These are phyloP conservation scores for Siphlonurus alternatus DNA, from an alignment of 2,888 invertebrate genomes.

Conservation along the genomic window DNA sequence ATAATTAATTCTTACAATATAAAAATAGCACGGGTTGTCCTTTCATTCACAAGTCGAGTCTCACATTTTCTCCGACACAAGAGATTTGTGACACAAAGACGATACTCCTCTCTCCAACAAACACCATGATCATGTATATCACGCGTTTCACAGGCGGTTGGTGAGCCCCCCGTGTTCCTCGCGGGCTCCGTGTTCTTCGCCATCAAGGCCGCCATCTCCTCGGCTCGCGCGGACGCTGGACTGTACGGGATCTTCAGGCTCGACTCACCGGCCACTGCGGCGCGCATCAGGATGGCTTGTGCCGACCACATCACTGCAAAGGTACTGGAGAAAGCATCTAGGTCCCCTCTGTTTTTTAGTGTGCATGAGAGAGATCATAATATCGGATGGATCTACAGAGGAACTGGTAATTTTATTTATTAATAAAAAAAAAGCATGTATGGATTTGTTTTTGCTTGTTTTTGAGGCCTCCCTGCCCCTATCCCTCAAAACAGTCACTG, in stretches of 20 bases:
- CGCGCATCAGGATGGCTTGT: constrained; percentile 78
- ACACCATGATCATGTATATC: too few species aligned
- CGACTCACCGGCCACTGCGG: constrained; percentile 76
- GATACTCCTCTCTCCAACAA: too few species aligned
- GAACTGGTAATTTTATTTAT: too few species aligned
- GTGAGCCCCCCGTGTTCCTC: constrained; percentile 87
- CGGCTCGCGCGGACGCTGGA: constrained; percentile 56
- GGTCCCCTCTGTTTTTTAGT: too few species aligned
- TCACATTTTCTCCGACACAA: too few species aligned
- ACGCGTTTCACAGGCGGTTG: constrained; percentile 74
- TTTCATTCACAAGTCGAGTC: too few species aligned
- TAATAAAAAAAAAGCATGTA: background rate
- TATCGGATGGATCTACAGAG: too few species aligned
- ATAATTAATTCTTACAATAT: constrained; percentile 6
- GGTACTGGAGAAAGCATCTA: constrained; percentile 37
- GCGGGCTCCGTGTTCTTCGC: constrained; percentile 78
- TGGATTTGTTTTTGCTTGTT: background rate
- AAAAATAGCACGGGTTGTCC: too few species aligned
- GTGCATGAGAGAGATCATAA: too few species aligned
- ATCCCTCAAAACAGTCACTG: too few species aligned
- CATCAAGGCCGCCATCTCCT: constrained; percentile 68
- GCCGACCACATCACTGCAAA: constrained; percentile 62
- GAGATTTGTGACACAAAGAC: too few species aligned
- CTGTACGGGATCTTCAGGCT: constrained; percentile 40
- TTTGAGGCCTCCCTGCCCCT: too few species aligned